Base-by-base conservation (phyloP, 2,888 invertebrate species). In the Exephanes ischioxanthus region DNA sequence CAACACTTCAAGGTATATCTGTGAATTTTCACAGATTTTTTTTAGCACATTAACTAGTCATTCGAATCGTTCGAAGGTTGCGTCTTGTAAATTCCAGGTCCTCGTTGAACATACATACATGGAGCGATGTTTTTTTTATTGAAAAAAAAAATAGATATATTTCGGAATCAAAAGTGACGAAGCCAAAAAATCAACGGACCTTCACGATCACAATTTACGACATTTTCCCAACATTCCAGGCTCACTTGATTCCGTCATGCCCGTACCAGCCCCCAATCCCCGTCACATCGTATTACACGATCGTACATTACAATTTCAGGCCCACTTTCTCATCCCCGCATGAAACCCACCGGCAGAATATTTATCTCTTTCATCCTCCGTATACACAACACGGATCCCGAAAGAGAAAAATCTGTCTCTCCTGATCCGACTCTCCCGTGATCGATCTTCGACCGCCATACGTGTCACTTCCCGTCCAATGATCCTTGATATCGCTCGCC, bases 361-460 rank as follows among this genome's bases (percentile, higher is more conserved):
- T 22, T 33, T 66, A 19, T 67, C 71, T 11, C 16, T 30, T 51
- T 22, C 30, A 14, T 45, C 30, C 30, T n/a, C 68, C 19, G 1
- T 16, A 14, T 45, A 0, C n/a, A 22, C 63, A 6, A 22, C 76
- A 66, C 26, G 7, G 16, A 26, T 41, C 73, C 33, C 30, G 16
- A 48, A 22, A 45, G 63, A 76, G 76, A 63, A 63, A 63, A 63
- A 63, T 82, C 66, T 63, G 63, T 77, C 70, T 82, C 63, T 66
- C 22, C 67, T 16, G 63, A 30, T 82, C 55, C 51, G 63, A 71
- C 71, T 82, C 63, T 66, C 22, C 67, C 16, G 33, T 63, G 55
- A 84, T 84, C 84, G 84, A 84, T 84, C 81, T 80, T 68, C 53
- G 71, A 73, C 67, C 73, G 67, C 67, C 58, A 67, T 55, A 19